These are phyloP conservation scores for Rhagonycha lutea DNA, from an alignment of 2,888 invertebrate genomes.

Conservation along the genomic window DNA sequence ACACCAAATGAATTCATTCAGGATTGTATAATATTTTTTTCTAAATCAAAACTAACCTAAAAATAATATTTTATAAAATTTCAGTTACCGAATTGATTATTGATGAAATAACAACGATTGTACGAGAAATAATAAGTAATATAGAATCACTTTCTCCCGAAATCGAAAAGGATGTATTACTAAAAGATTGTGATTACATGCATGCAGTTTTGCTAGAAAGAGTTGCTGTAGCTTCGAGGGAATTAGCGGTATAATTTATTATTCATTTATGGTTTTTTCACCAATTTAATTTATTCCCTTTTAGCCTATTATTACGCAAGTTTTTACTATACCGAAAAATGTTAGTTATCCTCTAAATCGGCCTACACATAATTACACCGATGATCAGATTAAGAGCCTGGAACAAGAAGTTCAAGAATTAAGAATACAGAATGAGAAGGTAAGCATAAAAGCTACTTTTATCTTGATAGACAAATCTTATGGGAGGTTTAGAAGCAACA, in stretches of 20 bases:
- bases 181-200: neutral
- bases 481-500: too few species aligned
- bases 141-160: neutral
- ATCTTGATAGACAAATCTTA: too few species aligned
- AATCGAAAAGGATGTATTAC: neutral
- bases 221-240: neutral
- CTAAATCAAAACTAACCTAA: neutral
- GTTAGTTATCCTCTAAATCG: neutral
- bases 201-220: neutral
- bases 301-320: neutral
- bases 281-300: neutral
- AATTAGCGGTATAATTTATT: neutral
- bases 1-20: neutral
- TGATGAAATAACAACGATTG: neutral
- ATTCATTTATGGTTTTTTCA: neutral
- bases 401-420: neutral
- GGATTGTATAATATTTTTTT: neutral
- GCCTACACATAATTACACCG: neutral
- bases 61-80: neutral
- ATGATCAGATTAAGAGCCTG: neutral
- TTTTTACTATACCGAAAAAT: neutral
- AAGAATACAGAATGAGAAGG: neutral
- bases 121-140: neutral
- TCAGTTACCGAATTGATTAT: neutral
- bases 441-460: neutral